Base-by-base conservation (phyloP, 2,888 invertebrate genomes). In the Salpingus planirostris region DNA sequence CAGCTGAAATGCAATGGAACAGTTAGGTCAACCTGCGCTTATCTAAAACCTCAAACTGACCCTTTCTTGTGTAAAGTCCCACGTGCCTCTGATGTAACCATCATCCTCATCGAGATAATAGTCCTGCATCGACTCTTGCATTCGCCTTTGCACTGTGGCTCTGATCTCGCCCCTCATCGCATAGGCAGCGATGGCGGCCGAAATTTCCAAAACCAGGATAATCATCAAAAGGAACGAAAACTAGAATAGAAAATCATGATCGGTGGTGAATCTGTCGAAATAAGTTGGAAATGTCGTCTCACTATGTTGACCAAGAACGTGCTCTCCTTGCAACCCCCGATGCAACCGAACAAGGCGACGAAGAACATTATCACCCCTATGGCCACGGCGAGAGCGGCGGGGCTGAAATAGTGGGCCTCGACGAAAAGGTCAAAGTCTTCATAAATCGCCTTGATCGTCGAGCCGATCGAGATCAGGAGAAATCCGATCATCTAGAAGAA, bases 261-360 rank as follows among this genome's bases (percentile, higher is more conserved):
- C n/a, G n/a, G n/a, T n/a, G n/a, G n/a, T n/a, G n/a, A n/a, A n/a
- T n/a, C n/a, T n/a, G n/a, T n/a, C n/a, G n/a, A n/a, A n/a, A n/a
- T n/a, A n/a, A n/a, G n/a, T n/a, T n/a, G n/a, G 18, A 7, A 6
- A 18, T 18, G 8, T 18, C 18, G 6, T 7, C 18, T 59, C 57
- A 79, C 80, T 58, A 69, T 59, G 40, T 78, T 73, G 15, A 80
- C 74, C 64, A 78, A 67, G 47, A 74, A 75, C 2, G 86, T 82
- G 62, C 86, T 88, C 59, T 83, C 80, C 52, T 74, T 81, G 47
- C 84, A 64, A 3, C 87, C 88, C 15, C 89, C 89, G 47, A 82
- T 80, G 64, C 87, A 89, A 15, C 88, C 90, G 45, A 89, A 82
- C 46, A 84, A 74, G 0, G 88, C 82, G 8, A 90, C 73, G 29